Conservation (phyloP, 2,113 vertebrate genomes). For the Cnemophilus loriae region DNA sequence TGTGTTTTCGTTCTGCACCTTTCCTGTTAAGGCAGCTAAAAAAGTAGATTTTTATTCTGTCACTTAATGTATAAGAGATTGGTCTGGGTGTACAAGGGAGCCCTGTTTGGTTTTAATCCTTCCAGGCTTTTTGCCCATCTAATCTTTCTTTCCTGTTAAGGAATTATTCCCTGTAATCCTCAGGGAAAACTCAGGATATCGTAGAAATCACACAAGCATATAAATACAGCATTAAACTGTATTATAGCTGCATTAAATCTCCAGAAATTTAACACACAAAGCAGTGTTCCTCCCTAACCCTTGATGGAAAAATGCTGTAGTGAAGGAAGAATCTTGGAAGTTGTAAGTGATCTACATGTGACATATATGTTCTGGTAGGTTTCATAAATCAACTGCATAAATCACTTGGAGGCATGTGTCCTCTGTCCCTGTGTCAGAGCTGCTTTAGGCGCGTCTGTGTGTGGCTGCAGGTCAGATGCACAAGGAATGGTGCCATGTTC, state of each 20-base stretch:
- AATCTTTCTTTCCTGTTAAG: not conserved
- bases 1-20: not conserved
- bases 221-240: not conserved
- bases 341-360: not conserved
- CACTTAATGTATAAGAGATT: not conserved
- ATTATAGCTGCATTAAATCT: not conserved
- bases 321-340: not conserved
- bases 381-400: not conserved
- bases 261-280: not conserved
- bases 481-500: not conserved
- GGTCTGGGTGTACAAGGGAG: not conserved
- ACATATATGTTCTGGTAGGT: not conserved
- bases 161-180: not conserved
- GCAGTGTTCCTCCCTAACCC: not conserved
- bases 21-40: not conserved
- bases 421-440: not conserved
- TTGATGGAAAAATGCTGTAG: not conserved
- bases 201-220: not conserved
- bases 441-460: rapidly evolving
- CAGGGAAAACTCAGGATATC: not conserved
- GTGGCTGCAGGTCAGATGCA: not conserved
- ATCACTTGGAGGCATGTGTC: not conserved
- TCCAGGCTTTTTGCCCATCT: not conserved
- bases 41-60: not conserved
- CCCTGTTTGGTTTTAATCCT: not conserved